Conservation (phyloP, 2,797 vertebrate genomes). For the Mormyrus hasselquistii region DNA sequence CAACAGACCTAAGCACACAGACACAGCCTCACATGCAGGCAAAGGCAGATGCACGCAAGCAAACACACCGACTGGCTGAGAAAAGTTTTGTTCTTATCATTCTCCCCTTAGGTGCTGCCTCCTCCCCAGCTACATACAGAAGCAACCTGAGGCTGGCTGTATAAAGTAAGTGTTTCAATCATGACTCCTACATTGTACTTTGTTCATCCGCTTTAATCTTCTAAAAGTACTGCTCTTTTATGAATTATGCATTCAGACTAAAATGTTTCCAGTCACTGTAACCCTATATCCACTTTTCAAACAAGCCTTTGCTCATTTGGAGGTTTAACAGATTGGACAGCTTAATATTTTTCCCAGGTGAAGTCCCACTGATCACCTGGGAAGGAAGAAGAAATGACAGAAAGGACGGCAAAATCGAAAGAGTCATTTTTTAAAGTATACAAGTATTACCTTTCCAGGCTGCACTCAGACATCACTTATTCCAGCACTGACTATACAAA, state of each 20-base stretch:
- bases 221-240: not conserved
- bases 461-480: slow-evolving; percentile 3
- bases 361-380: slow-evolving; percentile 4
- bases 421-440: not conserved
- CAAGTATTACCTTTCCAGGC: not conserved
- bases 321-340: not conserved
- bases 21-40: not conserved
- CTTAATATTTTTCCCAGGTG: not conserved
- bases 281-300: not conserved
- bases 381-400: not conserved
- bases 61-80: not conserved
- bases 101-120: not conserved
- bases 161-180: not conserved
- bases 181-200: not conserved
- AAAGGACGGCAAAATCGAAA: not conserved
- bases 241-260: slow-evolving; percentile 12
- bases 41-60: not conserved
- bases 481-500: not conserved
- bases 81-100: not conserved
- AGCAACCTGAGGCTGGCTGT: not conserved
- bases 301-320: slow-evolving; percentile 10
- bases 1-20: not conserved
- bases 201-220: not conserved
- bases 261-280: not conserved
- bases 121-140: not conserved